Percentiles rank a stretch among this genome's conserved stretches.
These are phyloP conservation scores for Macaca mulatta DNA, from an alignment of 2,113 vertebrate genomes.

Conservation along the genomic window DNA sequence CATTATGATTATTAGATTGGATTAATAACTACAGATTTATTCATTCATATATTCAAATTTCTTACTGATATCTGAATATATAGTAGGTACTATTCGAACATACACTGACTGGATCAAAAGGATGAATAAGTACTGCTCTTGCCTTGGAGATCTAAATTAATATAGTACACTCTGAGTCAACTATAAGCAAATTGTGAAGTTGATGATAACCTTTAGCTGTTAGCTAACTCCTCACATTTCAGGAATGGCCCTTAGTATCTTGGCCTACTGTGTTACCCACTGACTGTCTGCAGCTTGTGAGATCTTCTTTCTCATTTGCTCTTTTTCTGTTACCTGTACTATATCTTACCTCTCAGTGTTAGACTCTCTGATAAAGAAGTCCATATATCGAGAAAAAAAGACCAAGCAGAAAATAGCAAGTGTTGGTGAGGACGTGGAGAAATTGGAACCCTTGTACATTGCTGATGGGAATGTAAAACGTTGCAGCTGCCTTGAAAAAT, in stretches of 20 bases:
- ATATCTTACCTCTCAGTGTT: background rate
- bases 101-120: background rate
- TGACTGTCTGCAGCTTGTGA: background rate
- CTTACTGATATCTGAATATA: background rate
- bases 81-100: background rate
- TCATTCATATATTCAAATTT: background rate
- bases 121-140: background rate
- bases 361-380: slow-evolving; percentile 7
- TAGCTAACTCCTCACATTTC: background rate
- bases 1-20: background rate
- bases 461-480: background rate
- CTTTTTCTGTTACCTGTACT: background rate
- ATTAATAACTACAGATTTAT: background rate
- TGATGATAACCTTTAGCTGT: background rate
- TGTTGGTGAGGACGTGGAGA: background rate
- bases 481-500: background rate
- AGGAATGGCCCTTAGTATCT: background rate
- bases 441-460: background rate
- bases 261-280: background rate
- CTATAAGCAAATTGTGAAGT: background rate
- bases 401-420: background rate
- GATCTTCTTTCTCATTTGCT: background rate
- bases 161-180: background rate
- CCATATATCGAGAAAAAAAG: background rate
- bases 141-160: background rate